Evolutionary conservation across 2,888 invertebrate species (phyloP).

Genomic region (Heterodera filipjevi): DNA sequence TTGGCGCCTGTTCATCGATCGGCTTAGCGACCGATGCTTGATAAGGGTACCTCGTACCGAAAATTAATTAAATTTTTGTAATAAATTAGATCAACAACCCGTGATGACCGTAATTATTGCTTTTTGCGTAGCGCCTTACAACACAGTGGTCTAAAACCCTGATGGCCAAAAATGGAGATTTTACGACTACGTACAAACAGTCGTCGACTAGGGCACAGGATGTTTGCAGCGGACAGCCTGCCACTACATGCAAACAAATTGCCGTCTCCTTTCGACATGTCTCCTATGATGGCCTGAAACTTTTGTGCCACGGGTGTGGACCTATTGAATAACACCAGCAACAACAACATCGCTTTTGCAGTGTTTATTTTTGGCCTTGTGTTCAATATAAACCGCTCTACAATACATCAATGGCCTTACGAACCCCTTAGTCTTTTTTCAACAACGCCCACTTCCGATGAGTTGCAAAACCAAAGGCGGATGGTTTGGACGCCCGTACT

Average conservation of each 20-base stretch:
- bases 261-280: not conserved
- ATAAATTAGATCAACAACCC: slow-evolving; percentile 8
- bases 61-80: not conserved
- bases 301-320: not conserved
- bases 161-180: not conserved
- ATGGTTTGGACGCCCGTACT: not conserved
- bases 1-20: slow-evolving; percentile 7
- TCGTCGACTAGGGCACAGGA: not conserved
- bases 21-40: not conserved
- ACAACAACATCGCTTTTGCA: not conserved
- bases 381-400: slow-evolving; percentile 8
- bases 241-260: not conserved
- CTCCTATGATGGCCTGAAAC: too few species aligned
- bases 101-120: not conserved
- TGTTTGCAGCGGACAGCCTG: not conserved
- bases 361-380: too few species aligned
- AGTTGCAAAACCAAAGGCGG: not conserved
- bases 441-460: slow-evolving; percentile 16
- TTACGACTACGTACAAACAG: slow-evolving; percentile 5
- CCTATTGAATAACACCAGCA: not conserved
- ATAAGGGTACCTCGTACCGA: not conserved
- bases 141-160: not conserved
- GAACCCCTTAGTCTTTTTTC: not conserved
- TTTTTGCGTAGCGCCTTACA: not conserved
- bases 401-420: not conserved